A percentile compares a stretch with the other conserved stretches of the same genome.
Evolutionary conservation across 2,797 vertebrate species (phyloP).

Genomic region (Labroides dimidiatus): DNA sequence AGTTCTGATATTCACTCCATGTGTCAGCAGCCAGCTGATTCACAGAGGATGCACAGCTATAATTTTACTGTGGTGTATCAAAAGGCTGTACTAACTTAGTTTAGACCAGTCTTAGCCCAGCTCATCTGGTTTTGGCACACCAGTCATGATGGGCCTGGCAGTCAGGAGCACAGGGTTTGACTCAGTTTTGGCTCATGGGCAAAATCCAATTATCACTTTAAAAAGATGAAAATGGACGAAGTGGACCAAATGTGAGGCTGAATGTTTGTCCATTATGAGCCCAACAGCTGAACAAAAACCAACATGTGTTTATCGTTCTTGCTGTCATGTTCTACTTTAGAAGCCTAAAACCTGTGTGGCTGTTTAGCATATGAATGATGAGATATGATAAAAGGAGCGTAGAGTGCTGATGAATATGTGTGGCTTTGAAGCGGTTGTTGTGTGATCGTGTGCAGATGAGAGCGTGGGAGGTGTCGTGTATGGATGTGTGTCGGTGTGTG

Average conservation of each 20-base stretch:
- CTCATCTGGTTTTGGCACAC: conserved; percentile 24
- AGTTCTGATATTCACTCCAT: too few relatives aligned
- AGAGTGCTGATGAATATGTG: conserved; percentile 75
- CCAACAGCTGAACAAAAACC: conserved; percentile 1
- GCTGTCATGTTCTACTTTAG: conserved; percentile 22
- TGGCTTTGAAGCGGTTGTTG: conserved; percentile 76
- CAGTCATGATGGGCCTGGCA: conserved; percentile 1
- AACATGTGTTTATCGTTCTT: conserved; percentile 16
- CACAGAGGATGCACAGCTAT: background rate
- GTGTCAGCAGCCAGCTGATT: background rate
- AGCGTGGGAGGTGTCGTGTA: conserved; percentile 73
- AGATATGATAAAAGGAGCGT: conserved; percentile 70
- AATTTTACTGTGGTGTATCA: too few relatives aligned
- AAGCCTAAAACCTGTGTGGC: conserved; percentile 46
- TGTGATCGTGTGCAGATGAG: conserved; percentile 80
- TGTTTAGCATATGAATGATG: conserved; percentile 74
- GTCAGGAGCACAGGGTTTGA: conserved; percentile 14
- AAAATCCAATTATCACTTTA: background rate
- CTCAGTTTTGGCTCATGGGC: conserved; percentile 7
- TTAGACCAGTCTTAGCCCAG: conserved; percentile 5
- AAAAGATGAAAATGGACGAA: conserved; percentile 8
- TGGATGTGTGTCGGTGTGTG: conserved; percentile 39
- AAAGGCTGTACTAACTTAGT: too few relatives aligned
- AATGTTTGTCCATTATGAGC: background rate
- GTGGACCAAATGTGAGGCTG: background rate